Conservation (phyloP, 2,797 vertebrate genomes). For the Kryptopterus vitreolus region DNA sequence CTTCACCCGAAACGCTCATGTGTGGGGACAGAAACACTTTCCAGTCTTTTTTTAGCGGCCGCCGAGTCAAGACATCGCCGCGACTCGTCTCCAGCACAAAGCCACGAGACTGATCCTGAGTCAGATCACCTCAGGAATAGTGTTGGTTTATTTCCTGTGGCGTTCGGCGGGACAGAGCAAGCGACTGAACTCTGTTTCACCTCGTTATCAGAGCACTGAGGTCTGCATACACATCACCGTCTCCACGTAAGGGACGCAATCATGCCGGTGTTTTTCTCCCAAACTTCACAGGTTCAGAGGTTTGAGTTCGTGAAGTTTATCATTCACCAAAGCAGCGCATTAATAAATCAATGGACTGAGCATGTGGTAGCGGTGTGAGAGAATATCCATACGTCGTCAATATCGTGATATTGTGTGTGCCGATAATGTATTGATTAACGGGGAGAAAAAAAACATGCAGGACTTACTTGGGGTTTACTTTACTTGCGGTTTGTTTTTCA, state of each 20-base stretch:
- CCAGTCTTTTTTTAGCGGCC: neutral
- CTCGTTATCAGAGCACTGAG: constrained; percentile 52
- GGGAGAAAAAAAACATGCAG: too few relatives aligned
- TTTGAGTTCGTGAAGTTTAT: neutral
- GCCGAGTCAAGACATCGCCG: neutral
- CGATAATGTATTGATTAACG: too few relatives aligned
- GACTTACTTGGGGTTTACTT: too few relatives aligned
- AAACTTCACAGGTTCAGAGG: too few relatives aligned
- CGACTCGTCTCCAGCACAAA: neutral
- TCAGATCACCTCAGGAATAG: constrained; percentile 8
- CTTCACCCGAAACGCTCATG: neutral
- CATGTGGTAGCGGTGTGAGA: too few relatives aligned
- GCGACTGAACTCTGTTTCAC: constrained; percentile 62
- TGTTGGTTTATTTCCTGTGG: constrained; percentile 1
- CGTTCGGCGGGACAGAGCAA: neutral
- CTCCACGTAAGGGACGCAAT: constrained; percentile 48
- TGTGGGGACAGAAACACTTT: neutral
- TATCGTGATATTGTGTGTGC: too few relatives aligned
- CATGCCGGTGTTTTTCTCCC: constrained; percentile 7
- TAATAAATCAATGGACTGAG: too few relatives aligned
- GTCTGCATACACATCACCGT: constrained; percentile 39
- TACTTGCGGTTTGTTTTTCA: too few relatives aligned
- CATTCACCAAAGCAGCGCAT: neutral
- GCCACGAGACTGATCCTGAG: neutral
- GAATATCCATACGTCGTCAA: too few relatives aligned